Base-by-base conservation (phyloP, 1,140 invertebrate genomes). In the Caenorhabditis remanei region DNA sequence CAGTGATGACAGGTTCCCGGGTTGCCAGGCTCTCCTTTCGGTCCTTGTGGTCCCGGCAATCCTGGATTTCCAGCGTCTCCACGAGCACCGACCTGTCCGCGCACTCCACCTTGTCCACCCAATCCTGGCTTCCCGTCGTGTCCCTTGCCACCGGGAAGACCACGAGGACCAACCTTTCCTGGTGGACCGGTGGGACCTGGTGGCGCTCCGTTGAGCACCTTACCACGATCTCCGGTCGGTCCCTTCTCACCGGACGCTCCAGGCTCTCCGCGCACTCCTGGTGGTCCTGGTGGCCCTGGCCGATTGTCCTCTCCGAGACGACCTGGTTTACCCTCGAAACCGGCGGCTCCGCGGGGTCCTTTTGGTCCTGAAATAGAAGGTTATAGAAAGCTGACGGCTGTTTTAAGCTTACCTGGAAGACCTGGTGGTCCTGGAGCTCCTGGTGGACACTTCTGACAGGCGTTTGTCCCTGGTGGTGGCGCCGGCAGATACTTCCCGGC, bases 401-500 rank as follows among this genome's bases (percentile, higher is more conserved):
- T 24, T n/a, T 40, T 75, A 32, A 43, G 6, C 7, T 61, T 63
- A 67, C 85, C 85, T 43, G 86, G 86, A 43, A 87, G 48, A 50
- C 86, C 86, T 55, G 85, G 85, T 50, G 86, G 86, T 87, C 86
- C 87, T 48, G 87, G 87, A 19, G 87, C 61, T 46, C 83, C 87
- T 24, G 84, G 48, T 40, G 87, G 87, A 41, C 87, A 88, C 87
- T 92, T 92, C 82, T 92, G 91, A 56, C 91, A 92, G 24, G 91
- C 88, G 46, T 92, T 92, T 7, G 83, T 83, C 16, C 90, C 92
- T 46, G 90, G 61, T 50, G 90, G 90, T 14, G 91, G 91, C 0
- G 91, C 91, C 14, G 91, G 91, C 0, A 92, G 67, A 83, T 92
- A 92, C 61, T 91, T 92, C 84, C 91, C 89, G 24, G 87, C 87